Evolutionary conservation across 2,113 vertebrate genomes (phyloP), one percentile per base, ranked within the genome.

Genomic region (Pelusios castaneus): DNA sequence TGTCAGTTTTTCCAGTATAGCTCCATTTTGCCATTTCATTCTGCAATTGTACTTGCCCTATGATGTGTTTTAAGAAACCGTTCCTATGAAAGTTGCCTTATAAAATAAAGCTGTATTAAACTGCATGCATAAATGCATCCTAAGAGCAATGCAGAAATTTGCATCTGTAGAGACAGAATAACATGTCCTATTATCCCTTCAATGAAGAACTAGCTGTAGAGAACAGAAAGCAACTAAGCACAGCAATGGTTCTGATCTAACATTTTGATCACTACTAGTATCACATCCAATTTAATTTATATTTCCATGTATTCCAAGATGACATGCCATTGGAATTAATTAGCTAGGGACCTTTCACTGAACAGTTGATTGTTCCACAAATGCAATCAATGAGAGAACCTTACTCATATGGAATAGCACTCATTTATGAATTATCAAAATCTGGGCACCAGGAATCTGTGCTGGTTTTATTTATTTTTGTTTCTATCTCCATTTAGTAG

Each of bases 231-330:
- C 25, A 82, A 27, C 31, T 1, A 6, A 31, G n/a, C 10, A 14
- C 2, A 78, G 38, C 1, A 2, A 10, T 19, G 10, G 25, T 5
- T 43, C 3, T 3, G 21, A 52, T 41, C 27, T 8, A 27, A 19
- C 0, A 0, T 45, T 2, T 92, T 56, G 76, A 54, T 25, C 4
- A 10, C 0, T 0, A 47, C 34, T 24, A 80, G 22, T 29, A 8
- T 10, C 82, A 10, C 75, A 56, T 31, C 86, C 34, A 10, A 22
- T 29, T 87, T 63, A 60, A 80, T 54, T 41, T 54, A 60, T 27
- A 75, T 43, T 8, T 31, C 9, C 51, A 34, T n/a, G 8, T 14
- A 21, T 38, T 56, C 31, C 49, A 29, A 19, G 29, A 45, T 84
- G 34, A 16, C 41, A 38, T 0, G 2, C 17, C 22, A 14, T 21